Evolutionary conservation across 2,888 invertebrate genomes (phyloP), one percentile per base, ranked within the genome.

Genomic region (Ashinkailepas kermadecensis): DNA sequence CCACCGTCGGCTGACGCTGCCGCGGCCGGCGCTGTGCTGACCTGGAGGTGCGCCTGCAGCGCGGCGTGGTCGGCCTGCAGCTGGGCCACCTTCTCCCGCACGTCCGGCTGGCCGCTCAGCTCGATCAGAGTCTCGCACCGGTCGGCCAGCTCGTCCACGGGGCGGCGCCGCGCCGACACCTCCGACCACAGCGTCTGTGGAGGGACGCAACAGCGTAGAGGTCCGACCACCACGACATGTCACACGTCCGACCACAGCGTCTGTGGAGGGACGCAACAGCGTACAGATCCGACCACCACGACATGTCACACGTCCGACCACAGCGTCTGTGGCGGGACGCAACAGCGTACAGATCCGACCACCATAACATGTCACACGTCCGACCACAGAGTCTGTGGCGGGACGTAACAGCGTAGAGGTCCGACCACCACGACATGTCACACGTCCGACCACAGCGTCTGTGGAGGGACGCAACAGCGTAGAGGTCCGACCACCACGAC

Each of bases 81-180:
- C 85, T 93, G 93, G 0, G 95, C 93, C 7, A 95, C 94, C 87
- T 94, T 93, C 86, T 96, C 95, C 54, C 96, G 91, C 0, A 95
- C 94, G 90, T 93, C 92, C 25, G 93, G 91, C 86, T 93, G 93
- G 59, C 95, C 94, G 86, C 94, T 94, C 81, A 93, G 91, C 86
- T 95, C 95, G 92, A 95, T 93, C 0, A 96, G 89, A 80, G 92
- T 90, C 88, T 96, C 96, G 86, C 95, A 96, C 85, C 93, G 91
- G 86, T 96, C 96, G 86, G 94, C 94, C 0, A 96, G 88, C 86
- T 93, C 93, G 89, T 96, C 95, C 84, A 96, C 89, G 25, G 92
- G 90, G 56, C 92, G 91, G 87, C 95, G 95, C 85, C 94, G 92
- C 57, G 90, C 90, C 81, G 92, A 87, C 1, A 95, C 93, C 88